Percentiles rank a stretch among this genome's conserved stretches.
Evolutionary conservation across 1,140 invertebrate genomes (phyloP).

Genomic region (Oedothorax gibbosus): DNA sequence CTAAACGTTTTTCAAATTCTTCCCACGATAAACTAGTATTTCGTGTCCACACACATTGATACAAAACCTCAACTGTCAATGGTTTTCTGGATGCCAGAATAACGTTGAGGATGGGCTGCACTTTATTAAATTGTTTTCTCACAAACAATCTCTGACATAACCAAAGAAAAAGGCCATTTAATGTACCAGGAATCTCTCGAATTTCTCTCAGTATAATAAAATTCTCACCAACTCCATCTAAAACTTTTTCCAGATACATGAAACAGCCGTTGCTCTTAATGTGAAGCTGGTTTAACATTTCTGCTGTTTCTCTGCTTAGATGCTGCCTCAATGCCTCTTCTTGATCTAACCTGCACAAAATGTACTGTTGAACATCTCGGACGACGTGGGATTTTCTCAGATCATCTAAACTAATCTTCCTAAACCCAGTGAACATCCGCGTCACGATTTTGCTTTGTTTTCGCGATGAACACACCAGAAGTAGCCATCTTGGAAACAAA

Average conservation of each 20-base stretch:
- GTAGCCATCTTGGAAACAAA: slow-evolving; percentile 92
- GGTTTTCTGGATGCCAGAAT: slow-evolving; percentile 87
- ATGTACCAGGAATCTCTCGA: slow-evolving; percentile 91
- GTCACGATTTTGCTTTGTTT: slow-evolving; percentile 84
- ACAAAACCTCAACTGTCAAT: slow-evolving; percentile 82
- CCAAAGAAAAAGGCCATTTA: slow-evolving; percentile 96
- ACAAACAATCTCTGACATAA: slow-evolving; percentile 92
- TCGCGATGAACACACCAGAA: slow-evolving; percentile 89
- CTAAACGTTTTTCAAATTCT: slow-evolving; percentile 85
- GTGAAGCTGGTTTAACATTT: slow-evolving; percentile 93
- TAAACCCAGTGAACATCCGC: slow-evolving; percentile 92
- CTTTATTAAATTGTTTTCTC: slow-evolving; percentile 87
- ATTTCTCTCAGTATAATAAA: slow-evolving; percentile 88
- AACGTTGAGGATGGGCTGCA: slow-evolving; percentile 85
- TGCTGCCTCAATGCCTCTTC: slow-evolving; percentile 84
- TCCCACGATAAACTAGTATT: slow-evolving; percentile 83
- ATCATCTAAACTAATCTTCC: slow-evolving; percentile 86
- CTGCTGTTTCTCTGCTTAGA: slow-evolving; percentile 86
- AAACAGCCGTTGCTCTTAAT: slow-evolving; percentile 98
- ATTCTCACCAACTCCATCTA: slow-evolving; percentile 92
- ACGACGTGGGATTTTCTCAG: slow-evolving; percentile 84
- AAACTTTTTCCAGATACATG: slow-evolving; percentile 90
- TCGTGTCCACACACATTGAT: slow-evolving; percentile 83
- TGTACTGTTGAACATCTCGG: slow-evolving; percentile 94
- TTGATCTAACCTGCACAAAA: slow-evolving; percentile 87